Base-by-base conservation (phyloP, 2,888 invertebrate species). In the Drosophila eohydei region DNA sequence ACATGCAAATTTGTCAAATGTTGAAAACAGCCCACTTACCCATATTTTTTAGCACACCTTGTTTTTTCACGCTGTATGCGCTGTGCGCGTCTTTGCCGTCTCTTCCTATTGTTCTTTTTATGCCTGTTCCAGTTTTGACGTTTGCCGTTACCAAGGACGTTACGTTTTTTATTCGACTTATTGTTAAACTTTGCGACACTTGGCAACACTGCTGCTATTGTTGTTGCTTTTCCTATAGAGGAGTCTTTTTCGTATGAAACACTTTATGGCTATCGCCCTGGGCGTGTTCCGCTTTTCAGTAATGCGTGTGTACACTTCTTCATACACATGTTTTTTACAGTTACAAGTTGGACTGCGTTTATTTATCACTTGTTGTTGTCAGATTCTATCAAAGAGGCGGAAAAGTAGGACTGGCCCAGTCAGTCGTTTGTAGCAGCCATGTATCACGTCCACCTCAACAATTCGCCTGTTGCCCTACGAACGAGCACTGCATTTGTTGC, bases 11-110 rank as follows among this genome's bases (percentile, higher is more conserved):
- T 72, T 65, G 65, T 68, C 56, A 67, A 76, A 86, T 63, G 57
- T 60, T 34, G 50, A 65, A 81, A 77, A 66, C 73, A 78, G 65
- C 82, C 76, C 71, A 84, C 84, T 84, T 84, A 84, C 84, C 84
- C 84, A 84, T 84, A 81, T 84, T 89, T 81, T 76, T 62, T 56
- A 71, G 84, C 81, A 81, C 89, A 83, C 81, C 87, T 68, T 48
- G 48, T 14, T 14, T 72, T 55, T 51, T n/a, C 46, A 55, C 43
- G 64, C 67, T 67, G 61, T 74, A 48, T 60, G 60, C 52, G 54
- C 68, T 57, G 36, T 54, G 48, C 36, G 58, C 51, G 59, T 78
- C 61, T 52, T 62, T 41, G 41, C 41, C 21, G 41, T 55, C 54
- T 54, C 54, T 54, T 16, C 58, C 52, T 76, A 67, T 75, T 76